These are phyloP conservation scores for Salmo trutta DNA, from an alignment of 2,797 vertebrate species.

Conservation along the genomic window DNA sequence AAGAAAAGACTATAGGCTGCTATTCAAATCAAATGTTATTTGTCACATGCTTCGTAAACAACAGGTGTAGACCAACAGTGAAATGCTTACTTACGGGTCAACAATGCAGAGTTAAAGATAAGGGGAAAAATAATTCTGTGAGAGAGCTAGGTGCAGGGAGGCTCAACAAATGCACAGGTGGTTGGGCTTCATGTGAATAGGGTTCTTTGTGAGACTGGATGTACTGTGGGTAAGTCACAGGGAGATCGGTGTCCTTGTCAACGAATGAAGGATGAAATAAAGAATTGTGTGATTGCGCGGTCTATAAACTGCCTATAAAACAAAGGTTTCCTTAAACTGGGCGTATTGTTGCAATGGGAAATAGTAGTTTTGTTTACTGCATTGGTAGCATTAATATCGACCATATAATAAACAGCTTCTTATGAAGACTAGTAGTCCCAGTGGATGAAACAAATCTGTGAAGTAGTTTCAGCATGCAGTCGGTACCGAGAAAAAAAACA, in stretches of 20 bases:
- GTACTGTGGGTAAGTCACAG: not conserved
- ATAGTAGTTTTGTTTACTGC: not conserved
- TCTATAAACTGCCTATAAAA: slow-evolving; percentile 15
- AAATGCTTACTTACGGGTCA: too few species aligned
- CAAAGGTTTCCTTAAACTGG: slow-evolving; percentile 13
- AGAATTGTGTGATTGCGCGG: slow-evolving; percentile 20
- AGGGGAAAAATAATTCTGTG: not conserved
- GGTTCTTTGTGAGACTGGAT: not conserved
- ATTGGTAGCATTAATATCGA: slow-evolving; percentile 31
- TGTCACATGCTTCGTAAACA: too few species aligned
- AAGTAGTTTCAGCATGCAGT: slow-evolving; percentile 34
- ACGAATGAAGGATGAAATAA: not conserved
- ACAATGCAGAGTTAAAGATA: too few species aligned
- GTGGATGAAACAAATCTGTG: slow-evolving; percentile 45
- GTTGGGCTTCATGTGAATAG: not conserved
- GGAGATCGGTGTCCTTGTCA: not conserved
- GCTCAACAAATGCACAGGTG: not conserved
- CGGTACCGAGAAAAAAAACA: slow-evolving; percentile 33
- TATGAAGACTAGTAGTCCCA: slow-evolving; percentile 54
- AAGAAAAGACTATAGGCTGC: not conserved
- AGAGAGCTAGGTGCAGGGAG: not conserved
- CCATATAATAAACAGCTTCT: slow-evolving; percentile 53
- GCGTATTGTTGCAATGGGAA: not conserved
- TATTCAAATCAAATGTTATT: not conserved
- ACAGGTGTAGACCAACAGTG: too few species aligned